Evolutionary conservation across 1,140 invertebrate genomes (phyloP).

Genomic region (Drosophila pseudoananassae): DNA sequence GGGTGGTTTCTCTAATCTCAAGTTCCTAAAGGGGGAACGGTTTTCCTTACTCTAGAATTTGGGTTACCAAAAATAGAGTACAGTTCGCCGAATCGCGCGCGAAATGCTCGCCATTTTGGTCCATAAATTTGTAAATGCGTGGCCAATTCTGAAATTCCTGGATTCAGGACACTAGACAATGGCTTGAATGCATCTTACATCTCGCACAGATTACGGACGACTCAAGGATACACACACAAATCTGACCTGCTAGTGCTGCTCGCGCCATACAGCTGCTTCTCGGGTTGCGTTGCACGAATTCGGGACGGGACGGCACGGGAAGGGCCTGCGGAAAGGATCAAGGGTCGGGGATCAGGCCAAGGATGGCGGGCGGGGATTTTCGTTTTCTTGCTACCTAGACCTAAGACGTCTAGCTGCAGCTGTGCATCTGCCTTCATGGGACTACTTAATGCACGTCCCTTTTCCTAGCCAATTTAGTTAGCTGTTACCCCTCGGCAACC

Average conservation of each 20-base stretch:
- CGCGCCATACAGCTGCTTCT: conserved; percentile 57
- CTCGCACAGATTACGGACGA: conserved; percentile 4
- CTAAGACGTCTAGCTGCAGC: conserved; percentile 52
- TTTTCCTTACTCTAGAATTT: conserved; percentile 25
- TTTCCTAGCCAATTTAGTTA: conserved; percentile 59
- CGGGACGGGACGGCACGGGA: conserved; percentile 52
- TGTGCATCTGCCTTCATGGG: conserved; percentile 43
- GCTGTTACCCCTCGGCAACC: conserved; percentile 51
- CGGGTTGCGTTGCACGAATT: conserved; percentile 46
- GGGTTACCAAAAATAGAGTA: conserved; percentile 23
- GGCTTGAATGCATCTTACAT: conserved; percentile 7
- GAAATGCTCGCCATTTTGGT: conserved; percentile 50
- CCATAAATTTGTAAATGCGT: conserved; percentile 35
- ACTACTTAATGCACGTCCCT: conserved; percentile 69
- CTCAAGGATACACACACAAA: conserved; percentile 27
- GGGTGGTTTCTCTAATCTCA: conserved; percentile 36
- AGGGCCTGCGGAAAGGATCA: conserved; percentile 24
- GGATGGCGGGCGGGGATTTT: conserved; percentile 31
- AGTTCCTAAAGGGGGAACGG: not conserved
- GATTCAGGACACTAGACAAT: conserved; percentile 18
- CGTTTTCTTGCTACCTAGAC: conserved; percentile 33
- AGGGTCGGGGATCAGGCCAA: conserved; percentile 51
- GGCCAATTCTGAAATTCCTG: conserved; percentile 30
- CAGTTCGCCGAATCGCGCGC: conserved; percentile 51
- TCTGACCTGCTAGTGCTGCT: conserved; percentile 71